These are phyloP conservation scores for Macrophya alboannulata DNA, from an alignment of 2,888 invertebrate species.

Conservation along the genomic window DNA sequence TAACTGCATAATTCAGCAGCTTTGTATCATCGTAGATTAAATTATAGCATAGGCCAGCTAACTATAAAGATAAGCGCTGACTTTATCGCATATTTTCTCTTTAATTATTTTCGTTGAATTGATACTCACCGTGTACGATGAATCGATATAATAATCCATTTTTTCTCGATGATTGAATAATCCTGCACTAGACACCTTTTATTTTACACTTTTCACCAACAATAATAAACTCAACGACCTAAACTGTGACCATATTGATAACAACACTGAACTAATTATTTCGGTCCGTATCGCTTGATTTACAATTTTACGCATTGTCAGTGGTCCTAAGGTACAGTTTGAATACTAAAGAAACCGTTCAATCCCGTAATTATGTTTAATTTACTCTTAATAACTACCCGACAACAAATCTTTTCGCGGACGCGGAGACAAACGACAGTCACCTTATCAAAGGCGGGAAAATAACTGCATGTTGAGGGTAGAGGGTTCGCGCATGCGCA, in stretches of 20 bases:
- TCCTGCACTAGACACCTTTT: background rate
- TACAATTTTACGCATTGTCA: background rate
- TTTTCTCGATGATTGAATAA: background rate
- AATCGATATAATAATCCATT: background rate
- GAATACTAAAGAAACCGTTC: background rate
- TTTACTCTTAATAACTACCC: background rate
- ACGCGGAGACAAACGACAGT: background rate
- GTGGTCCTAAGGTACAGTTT: background rate
- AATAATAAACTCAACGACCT: background rate
- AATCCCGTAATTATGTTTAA: background rate
- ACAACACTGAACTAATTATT: background rate
- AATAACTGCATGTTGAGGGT: background rate
- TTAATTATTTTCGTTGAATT: background rate
- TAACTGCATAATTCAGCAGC: too few species aligned
- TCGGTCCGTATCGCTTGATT: background rate
- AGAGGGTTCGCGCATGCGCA: background rate
- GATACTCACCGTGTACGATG: background rate
- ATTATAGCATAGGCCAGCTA: too few species aligned
- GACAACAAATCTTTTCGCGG: background rate
- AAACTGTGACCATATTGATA: background rate
- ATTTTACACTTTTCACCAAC: background rate
- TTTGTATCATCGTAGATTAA: too few species aligned
- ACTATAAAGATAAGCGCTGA: background rate
- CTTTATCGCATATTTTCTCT: background rate
- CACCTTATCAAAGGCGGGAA: constrained; percentile 5